phyloP scores from a whole-genome alignment of 2,888 invertebrate genomes.

The Hypolimnas misippus region DNA sequence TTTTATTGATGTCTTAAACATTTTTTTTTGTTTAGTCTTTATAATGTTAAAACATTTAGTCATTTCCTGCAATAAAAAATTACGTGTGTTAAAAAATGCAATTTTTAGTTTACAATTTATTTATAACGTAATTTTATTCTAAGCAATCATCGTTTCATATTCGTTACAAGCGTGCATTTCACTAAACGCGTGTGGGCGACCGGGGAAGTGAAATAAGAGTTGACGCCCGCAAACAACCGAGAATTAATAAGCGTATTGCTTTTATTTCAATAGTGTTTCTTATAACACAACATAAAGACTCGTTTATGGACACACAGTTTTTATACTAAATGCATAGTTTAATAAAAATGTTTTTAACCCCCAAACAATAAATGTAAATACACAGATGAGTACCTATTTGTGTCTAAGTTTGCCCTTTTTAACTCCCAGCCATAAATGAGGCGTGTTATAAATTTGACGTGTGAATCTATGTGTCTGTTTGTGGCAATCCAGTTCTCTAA shows the following conservation, averaged over 20 bases:
- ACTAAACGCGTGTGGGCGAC: slow-evolving; percentile 38
- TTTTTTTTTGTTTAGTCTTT: too few species aligned
- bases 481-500: too few species aligned
- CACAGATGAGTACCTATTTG: too few species aligned
- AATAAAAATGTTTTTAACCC: too few species aligned
- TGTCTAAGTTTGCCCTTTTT: too few species aligned
- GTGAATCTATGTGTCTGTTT: too few species aligned
- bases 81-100: not conserved
- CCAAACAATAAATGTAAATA: too few species aligned
- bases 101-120: not conserved
- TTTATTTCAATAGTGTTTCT: slow-evolving; percentile 28
- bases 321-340: not conserved
- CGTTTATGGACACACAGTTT: not conserved
- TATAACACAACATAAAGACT: slow-evolving; percentile 3
- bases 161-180: slow-evolving; percentile 14
- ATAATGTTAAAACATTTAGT: too few species aligned
- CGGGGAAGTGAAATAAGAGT: slow-evolving; percentile 39
- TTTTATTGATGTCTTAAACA: too few species aligned
- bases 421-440: too few species aligned
- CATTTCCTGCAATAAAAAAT: not conserved
- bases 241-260: slow-evolving; percentile 34
- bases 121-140: slow-evolving; percentile 8
- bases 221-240: slow-evolving; percentile 37
- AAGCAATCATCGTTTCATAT: slow-evolving; percentile 12
- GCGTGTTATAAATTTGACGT: too few species aligned